These are phyloP conservation scores for Neuroterus valhalla DNA, from an alignment of 1,140 invertebrate genomes.

Conservation along the genomic window DNA sequence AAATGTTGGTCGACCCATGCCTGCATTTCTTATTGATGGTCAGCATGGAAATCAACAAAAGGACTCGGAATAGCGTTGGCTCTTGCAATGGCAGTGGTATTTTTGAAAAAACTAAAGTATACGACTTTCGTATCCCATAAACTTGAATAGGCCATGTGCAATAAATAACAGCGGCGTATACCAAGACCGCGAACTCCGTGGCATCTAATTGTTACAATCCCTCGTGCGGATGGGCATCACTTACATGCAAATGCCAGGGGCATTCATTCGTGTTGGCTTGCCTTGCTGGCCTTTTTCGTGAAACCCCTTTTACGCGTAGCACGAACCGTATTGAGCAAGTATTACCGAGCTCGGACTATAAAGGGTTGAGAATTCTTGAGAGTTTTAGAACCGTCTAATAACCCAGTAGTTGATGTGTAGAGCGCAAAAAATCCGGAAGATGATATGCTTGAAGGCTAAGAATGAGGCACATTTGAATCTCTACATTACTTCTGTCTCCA, in stretches of 20 bases:
- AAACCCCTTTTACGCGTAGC: constrained; percentile 24
- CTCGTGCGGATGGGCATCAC: background rate
- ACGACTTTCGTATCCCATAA: constrained; percentile 14
- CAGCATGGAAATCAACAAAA: too few relatives aligned
- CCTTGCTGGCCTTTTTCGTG: background rate
- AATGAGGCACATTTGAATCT: background rate
- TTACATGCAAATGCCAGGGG: constrained; percentile 10
- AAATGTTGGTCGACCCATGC: too few relatives aligned
- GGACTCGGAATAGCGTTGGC: background rate
- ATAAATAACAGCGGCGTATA: background rate
- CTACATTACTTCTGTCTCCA: constrained; percentile 10
- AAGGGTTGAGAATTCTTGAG: constrained; percentile 13
- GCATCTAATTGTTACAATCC: constrained; percentile 15
- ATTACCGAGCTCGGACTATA: background rate
- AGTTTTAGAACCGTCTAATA: constrained; percentile 35
- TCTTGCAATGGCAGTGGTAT: background rate
- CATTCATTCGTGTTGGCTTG: constrained; percentile 15
- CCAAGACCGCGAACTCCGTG: background rate
- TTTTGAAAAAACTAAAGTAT: constrained; percentile 20
- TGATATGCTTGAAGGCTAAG: constrained; percentile 4
- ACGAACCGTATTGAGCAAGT: constrained; percentile 24
- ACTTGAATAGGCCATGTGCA: constrained; percentile 18
- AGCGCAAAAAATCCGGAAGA: constrained; percentile 1
- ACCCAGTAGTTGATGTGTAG: constrained; percentile 3
- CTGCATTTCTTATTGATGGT: too few relatives aligned